Base-by-base conservation (phyloP, 2,888 invertebrate species). In the Melitaea athalia region DNA sequence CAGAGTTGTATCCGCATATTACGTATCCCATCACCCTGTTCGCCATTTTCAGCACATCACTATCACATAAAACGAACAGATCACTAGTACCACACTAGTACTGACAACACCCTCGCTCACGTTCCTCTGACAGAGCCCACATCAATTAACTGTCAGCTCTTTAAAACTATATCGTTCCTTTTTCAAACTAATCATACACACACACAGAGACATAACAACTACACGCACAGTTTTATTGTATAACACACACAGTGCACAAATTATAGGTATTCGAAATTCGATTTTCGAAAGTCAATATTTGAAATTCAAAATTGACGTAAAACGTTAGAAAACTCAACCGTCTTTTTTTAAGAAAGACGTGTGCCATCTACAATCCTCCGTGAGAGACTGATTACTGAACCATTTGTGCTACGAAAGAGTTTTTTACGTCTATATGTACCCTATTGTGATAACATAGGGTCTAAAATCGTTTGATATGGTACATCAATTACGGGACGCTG, bases 1-100 rank as follows among this genome's bases (percentile, higher is more conserved):
- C 93, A 66, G 94, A 94, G 77, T 92, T 93, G 78, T 94, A 93
- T 73, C 94, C 94, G 85, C 94, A 94, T 78, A 93, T 93, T 69
- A 93, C 93, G 77, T 94, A 93, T 76, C 94, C 94, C 88, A 94
- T 89, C 79, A 93, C 88, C 74, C 86, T 84, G 77, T 90, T 93
- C 69, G 93, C 90, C 93, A 93, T 93, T 12, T 52, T 63, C 24
- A 65, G 57, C 71, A 64, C 69, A 59, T 42, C 68, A 68, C 53
- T 15, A 38, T 42, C 38, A 24, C 53, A 60, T 15, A 24, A 24
- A 24, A 24, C 24, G 24, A 24, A 53, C 50, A 45, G 63, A 60
- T 52, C 70, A 71, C 62, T 33, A 50, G 33, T 59, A 62, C 31
- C n/a, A n/a, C 70, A 71, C 62, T 33, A 50, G 24, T 31, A 47